Evolutionary conservation across 2,797 vertebrate genomes (phyloP).

Genomic region (Lemur catta): DNA sequence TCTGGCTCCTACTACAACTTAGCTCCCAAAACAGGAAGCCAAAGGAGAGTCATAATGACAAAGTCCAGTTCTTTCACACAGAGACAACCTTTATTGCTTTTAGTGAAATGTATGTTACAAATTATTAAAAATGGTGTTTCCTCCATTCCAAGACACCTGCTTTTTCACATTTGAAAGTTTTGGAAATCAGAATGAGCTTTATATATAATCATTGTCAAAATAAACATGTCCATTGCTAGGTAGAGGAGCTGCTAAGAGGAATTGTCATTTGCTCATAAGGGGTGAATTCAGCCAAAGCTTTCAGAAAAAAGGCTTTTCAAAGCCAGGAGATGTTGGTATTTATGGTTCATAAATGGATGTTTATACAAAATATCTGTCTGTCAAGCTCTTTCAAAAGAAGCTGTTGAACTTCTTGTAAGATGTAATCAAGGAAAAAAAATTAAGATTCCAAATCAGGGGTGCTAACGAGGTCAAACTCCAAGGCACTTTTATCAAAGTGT

Average conservation of each 20-base stretch:
- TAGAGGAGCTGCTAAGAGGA: neutral
- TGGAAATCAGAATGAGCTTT: constrained; percentile 50
- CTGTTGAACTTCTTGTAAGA: constrained; percentile 20
- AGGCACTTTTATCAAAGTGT: neutral
- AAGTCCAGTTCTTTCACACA: neutral
- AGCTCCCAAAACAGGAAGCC: neutral
- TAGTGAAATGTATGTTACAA: neutral
- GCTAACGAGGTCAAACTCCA: neutral
- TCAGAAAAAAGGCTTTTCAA: constrained; percentile 47
- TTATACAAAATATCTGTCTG: constrained; percentile 53
- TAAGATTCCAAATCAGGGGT: neutral
- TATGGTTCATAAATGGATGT: neutral
- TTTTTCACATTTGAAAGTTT: constrained; percentile 47
- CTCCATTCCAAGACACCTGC: neutral
- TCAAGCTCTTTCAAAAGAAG: constrained; percentile 16
- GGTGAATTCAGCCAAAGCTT: constrained; percentile 36
- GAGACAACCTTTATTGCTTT: neutral
- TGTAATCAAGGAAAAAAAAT: neutral
- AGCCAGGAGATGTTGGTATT: constrained; percentile 44
- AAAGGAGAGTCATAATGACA: neutral
- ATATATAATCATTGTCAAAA: constrained; percentile 54
- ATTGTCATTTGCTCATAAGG: constrained; percentile 12
- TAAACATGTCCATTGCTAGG: constrained; percentile 38
- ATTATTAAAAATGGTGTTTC: neutral
- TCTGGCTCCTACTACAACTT: neutral